phyloP scores from a whole-genome alignment of 1,140 invertebrate species.

The Lepidurus couesii region DNA sequence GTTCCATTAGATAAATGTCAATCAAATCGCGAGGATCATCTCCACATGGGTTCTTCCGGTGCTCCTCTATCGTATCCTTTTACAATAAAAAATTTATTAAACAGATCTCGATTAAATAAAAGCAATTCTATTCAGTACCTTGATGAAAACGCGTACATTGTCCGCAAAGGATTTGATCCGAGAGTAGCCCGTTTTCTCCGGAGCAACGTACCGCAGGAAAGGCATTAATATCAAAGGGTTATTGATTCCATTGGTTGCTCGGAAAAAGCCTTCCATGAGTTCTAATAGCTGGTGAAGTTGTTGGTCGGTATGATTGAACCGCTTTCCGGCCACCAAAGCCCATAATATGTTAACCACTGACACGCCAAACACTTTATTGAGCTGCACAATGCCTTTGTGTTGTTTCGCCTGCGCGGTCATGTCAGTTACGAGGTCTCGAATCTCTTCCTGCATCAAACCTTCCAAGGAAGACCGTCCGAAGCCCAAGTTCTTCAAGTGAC shows the following conservation, averaged over 20 bases:
- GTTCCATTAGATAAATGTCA: constrained; percentile 30
- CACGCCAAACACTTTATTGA: constrained; percentile 42
- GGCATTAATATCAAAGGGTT: constrained; percentile 71
- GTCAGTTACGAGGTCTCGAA: constrained; percentile 34
- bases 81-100: background rate
- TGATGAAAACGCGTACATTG: constrained; percentile 12
- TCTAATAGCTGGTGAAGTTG: constrained; percentile 29
- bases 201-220: constrained; percentile 63
- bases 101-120: background rate
- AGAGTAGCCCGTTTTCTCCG: constrained; percentile 67
- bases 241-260: constrained; percentile 65
- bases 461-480: constrained; percentile 55
- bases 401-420: background rate
- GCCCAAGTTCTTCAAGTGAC: constrained; percentile 62
- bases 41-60: constrained; percentile 19
- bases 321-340: constrained; percentile 73
- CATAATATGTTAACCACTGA: constrained; percentile 74
- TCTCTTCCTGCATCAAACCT: constrained; percentile 40
- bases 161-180: constrained; percentile 49
- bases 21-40: constrained; percentile 27
- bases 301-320: constrained; percentile 47
- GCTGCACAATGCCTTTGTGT: background rate
- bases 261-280: constrained; percentile 31
- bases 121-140: background rate
- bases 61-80: constrained; percentile 26